Conservation (phyloP, 2,113 vertebrate genomes). For the Trochalopteron elliotii region DNA sequence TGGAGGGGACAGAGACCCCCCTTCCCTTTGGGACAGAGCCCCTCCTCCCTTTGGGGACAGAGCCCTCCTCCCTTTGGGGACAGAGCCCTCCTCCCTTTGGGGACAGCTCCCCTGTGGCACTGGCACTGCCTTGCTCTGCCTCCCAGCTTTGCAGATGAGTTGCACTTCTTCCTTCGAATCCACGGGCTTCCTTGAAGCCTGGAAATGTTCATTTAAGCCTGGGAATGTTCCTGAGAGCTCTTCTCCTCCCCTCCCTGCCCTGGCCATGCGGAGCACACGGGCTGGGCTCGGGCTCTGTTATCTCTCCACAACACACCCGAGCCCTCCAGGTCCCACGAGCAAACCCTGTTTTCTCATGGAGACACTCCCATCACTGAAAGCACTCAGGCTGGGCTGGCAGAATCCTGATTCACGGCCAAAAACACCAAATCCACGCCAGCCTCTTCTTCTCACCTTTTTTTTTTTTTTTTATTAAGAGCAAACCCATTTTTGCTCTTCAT, state of each 20-base stretch:
- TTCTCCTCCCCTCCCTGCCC: background rate
- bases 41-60: too few relatives aligned
- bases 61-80: too few relatives aligned
- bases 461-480: too few relatives aligned
- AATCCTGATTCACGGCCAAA: background rate
- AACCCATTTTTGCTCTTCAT: too few relatives aligned
- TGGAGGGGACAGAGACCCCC: too few relatives aligned
- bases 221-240: background rate
- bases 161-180: background rate
- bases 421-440: background rate
- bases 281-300: background rate
- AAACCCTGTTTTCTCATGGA: background rate
- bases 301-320: background rate
- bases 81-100: background rate
- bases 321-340: background rate
- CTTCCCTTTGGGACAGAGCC: too few relatives aligned
- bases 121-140: background rate
- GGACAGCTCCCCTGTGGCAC: background rate
- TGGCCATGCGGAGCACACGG: fast-evolving
- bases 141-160: background rate
- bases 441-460: too few relatives aligned
- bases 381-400: background rate
- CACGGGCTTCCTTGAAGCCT: background rate
- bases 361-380: background rate
- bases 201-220: background rate